Base-by-base conservation (phyloP, 2,113 vertebrate species). In the Thamnophis sirtalis region DNA sequence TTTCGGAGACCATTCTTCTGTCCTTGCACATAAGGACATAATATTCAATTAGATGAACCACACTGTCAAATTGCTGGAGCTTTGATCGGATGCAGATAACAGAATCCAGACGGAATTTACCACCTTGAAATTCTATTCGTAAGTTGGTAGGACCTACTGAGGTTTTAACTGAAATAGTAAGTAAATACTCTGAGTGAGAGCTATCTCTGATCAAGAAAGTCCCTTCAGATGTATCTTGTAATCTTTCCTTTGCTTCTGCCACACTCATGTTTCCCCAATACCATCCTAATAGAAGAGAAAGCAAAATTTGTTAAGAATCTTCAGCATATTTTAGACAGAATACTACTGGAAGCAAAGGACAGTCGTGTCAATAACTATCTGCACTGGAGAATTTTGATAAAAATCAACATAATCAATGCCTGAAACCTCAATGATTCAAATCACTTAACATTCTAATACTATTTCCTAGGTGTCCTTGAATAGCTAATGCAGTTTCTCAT, bases 31-130 rank as follows among this genome's bases (percentile, higher is more conserved):
- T 97, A 63, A 98, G 97, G 84, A 99, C 98, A 48, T 99, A 99
- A 97, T 99, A 98, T 95, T 99, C 98, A 88, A 99, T 99, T 95
- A 99, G 97, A 95, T 98, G 98, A 15, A 99, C 99, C 95, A 99
- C 99, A 0, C 98, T 99, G 97, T 99, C 98, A 88, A 99, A 99
- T 90, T 99, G 98, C 92, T 98, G 98, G 48, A 99, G 98, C 95
- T 98, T 98, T 85, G 99, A 99, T 94, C 98, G 98, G 91, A 99
- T 98, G 96, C 99, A 98, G 33, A 99, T 98, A 95, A 99, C 98
- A 0, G 99, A 99, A 97, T 99, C 99, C 97, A 99, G 97, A 95
- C 99, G 98, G 97, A 99, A 99, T 90, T 99, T 99, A 58, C 99
- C 99, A 68, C 99, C 98, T 92, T 98, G 98, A 97, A 98, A 99